Conservation (phyloP, 2,113 vertebrate genomes). For the Phalacrocorax pelagicus region DNA sequence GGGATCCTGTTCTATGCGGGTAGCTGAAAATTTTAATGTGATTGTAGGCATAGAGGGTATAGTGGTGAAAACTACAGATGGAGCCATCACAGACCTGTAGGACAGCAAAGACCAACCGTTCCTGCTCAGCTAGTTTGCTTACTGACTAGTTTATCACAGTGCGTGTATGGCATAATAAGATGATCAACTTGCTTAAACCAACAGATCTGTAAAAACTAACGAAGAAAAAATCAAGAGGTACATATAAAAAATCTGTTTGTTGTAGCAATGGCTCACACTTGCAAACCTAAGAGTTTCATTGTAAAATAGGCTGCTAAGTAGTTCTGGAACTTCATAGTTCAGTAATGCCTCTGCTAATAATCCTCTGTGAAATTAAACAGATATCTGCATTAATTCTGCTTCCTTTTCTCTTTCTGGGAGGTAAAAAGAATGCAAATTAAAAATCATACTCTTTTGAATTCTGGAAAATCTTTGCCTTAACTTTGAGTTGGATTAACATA, state of each 20-base stretch:
- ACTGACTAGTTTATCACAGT: background rate
- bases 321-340: background rate
- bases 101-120: background rate
- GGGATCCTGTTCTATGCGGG: background rate
- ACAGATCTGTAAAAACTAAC: background rate
- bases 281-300: background rate
- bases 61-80: background rate
- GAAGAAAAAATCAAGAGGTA: background rate
- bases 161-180: background rate
- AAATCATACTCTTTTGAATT: background rate
- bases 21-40: background rate
- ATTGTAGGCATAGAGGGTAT: background rate
- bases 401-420: background rate
- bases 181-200: background rate
- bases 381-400: background rate
- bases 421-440: background rate
- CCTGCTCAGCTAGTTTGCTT: background rate
- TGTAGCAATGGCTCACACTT: background rate
- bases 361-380: constrained; percentile 7
- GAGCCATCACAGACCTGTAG: background rate
- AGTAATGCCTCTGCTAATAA: constrained; percentile 23
- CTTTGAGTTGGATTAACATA: background rate
- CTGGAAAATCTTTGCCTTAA: constrained; percentile 10
- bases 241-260: background rate
- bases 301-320: background rate